phyloP scores from a whole-genome alignment of 2,888 invertebrate species.

The Belgica antarctica region DNA sequence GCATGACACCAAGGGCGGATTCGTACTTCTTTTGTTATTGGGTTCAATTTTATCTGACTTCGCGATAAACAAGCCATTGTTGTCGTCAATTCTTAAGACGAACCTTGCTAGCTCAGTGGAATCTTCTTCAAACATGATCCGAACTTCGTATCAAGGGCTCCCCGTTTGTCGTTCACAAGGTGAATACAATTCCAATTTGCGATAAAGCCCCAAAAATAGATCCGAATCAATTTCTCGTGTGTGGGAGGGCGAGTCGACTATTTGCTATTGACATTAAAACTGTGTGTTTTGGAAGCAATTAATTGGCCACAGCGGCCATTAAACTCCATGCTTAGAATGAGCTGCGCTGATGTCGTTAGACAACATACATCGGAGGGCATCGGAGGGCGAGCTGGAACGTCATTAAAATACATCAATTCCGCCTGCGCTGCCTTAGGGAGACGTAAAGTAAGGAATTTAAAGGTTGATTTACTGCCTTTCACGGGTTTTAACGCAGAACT shows the following conservation, averaged over 20 bases:
- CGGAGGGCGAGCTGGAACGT: background rate
- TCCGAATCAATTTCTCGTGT: too few relatives aligned
- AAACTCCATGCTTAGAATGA: background rate
- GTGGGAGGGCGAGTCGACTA: background rate
- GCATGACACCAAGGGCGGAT: too few relatives aligned
- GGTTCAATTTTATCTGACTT: too few relatives aligned
- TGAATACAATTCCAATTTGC: background rate
- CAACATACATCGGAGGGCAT: background rate
- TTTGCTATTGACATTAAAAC: background rate
- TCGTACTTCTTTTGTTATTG: too few relatives aligned
- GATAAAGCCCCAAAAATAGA: background rate
- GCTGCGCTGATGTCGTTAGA: background rate
- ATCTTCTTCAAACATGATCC: too few relatives aligned
- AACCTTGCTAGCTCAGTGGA: too few relatives aligned
- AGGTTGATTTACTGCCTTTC: background rate
- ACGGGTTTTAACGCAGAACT: background rate
- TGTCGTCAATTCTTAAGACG: too few relatives aligned
- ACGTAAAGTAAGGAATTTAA: background rate
- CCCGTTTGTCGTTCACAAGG: too few relatives aligned
- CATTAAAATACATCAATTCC: background rate
- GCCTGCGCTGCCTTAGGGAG: too few relatives aligned
- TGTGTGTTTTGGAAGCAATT: constrained; percentile 3
- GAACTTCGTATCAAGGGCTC: too few relatives aligned
- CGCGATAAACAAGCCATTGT: too few relatives aligned
- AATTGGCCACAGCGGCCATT: background rate